These are phyloP conservation scores for Oreochromis aureus DNA, from an alignment of 2,113 vertebrate genomes.

Conservation along the genomic window DNA sequence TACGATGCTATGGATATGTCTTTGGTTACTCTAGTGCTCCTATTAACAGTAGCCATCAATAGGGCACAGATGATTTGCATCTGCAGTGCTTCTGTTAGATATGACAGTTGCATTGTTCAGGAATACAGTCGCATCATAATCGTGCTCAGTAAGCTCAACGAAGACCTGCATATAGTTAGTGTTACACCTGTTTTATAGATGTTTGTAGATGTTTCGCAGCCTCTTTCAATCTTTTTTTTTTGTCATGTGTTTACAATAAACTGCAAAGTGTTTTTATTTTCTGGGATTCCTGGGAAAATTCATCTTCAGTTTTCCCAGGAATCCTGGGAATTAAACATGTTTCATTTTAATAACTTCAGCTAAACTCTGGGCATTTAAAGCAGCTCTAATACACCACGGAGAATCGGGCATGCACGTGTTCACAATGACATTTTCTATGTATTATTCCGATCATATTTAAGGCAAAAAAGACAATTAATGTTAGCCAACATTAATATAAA, in stretches of 20 bases:
- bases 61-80: neutral
- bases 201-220: neutral
- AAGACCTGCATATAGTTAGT: neutral
- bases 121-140: neutral
- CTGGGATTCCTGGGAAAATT: neutral
- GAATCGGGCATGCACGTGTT: neutral
- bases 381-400: neutral
- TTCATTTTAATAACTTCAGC: neutral
- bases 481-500: neutral
- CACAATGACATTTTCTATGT: neutral
- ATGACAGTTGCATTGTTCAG: neutral
- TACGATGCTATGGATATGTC: neutral
- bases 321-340: neutral
- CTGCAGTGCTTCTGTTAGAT: neutral
- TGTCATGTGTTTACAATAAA: neutral
- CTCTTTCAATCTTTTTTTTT: neutral
- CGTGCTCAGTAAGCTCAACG: neutral
- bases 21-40: neutral
- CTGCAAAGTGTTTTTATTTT: neutral
- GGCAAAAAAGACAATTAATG: neutral
- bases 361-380: neutral
- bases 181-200: neutral
- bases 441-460: neutral
- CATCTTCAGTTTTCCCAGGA: neutral
- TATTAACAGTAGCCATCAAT: neutral